phyloP scores from a whole-genome alignment of 2,797 vertebrate genomes.

The Lagothrix lagotricha region DNA sequence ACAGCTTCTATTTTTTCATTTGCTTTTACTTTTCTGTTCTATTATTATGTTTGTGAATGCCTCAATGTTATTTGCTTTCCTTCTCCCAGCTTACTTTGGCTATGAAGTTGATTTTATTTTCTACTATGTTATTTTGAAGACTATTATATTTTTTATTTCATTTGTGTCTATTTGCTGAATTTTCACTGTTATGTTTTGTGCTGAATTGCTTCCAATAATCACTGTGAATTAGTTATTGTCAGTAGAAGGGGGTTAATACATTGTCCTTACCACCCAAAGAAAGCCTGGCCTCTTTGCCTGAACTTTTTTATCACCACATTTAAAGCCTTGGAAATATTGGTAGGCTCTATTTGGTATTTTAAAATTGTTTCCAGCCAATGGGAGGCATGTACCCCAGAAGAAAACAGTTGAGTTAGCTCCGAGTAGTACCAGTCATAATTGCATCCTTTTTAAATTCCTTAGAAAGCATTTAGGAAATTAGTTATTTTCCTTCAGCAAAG shows the following conservation, averaged over 20 bases:
- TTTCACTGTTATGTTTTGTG: constrained; percentile 78
- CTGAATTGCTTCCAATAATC: constrained; percentile 70
- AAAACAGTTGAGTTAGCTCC: neutral
- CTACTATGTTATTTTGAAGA: constrained; percentile 68
- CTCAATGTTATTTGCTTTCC: constrained; percentile 85
- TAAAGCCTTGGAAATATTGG: constrained; percentile 16
- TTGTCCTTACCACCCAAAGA: neutral
- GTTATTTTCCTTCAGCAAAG: constrained; percentile 41
- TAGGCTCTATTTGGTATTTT: neutral
- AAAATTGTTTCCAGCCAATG: neutral
- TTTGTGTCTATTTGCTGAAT: constrained; percentile 75
- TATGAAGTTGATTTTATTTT: constrained; percentile 83
- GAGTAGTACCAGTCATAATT: constrained; percentile 32
- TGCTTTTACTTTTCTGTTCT: constrained; percentile 83
- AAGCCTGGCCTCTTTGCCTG: constrained; percentile 40
- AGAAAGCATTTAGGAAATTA: constrained; percentile 48
- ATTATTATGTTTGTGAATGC: constrained; percentile 86
- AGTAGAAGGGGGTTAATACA: constrained; percentile 4
- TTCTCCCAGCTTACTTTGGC: constrained; percentile 71
- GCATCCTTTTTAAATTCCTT: constrained; percentile 54
- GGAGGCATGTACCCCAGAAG: neutral
- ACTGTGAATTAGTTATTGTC: constrained; percentile 65
- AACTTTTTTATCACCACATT: neutral
- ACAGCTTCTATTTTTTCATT: constrained; percentile 67
- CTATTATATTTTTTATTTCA: constrained; percentile 72